phyloP scores from a whole-genome alignment of 2,797 vertebrate genomes.

The Enteromius treurensis region DNA sequence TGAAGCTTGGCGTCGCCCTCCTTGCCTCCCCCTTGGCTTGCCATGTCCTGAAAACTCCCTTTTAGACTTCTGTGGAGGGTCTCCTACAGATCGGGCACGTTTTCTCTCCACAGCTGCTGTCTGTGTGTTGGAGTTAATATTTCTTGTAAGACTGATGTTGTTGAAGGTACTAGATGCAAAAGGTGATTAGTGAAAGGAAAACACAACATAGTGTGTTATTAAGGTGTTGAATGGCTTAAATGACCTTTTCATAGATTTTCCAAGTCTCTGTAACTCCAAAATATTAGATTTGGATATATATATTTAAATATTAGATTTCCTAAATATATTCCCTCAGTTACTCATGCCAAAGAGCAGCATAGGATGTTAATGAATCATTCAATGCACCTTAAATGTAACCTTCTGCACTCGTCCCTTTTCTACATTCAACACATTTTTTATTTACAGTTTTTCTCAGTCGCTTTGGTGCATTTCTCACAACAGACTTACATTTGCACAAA shows the following conservation, averaged over 20 bases:
- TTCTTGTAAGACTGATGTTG: background rate
- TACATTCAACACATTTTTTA: background rate
- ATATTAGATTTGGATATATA: too few species aligned
- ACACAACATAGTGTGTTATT: background rate
- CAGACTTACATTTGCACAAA: too few species aligned
- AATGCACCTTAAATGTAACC: background rate
- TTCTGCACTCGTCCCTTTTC: background rate
- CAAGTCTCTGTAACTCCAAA: background rate
- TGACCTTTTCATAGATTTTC: background rate
- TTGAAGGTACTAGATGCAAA: background rate
- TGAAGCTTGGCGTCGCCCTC: background rate
- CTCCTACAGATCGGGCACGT: background rate
- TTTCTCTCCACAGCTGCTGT: background rate
- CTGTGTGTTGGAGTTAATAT: background rate
- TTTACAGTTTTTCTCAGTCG: too few species aligned
- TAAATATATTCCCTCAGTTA: background rate
- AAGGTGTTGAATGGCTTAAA: background rate
- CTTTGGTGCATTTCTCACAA: too few species aligned
- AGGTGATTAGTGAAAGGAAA: background rate
- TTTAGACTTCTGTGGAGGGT: background rate
- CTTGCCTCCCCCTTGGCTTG: background rate
- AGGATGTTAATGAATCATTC: conserved; percentile 3
- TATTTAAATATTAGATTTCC: background rate
- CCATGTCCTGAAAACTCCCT: background rate
- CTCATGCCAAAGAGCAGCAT: background rate